Evolutionary conservation across 2,888 invertebrate species (phyloP), one percentile per base, ranked within the genome.

Genomic region (Serripes groenlandicus): DNA sequence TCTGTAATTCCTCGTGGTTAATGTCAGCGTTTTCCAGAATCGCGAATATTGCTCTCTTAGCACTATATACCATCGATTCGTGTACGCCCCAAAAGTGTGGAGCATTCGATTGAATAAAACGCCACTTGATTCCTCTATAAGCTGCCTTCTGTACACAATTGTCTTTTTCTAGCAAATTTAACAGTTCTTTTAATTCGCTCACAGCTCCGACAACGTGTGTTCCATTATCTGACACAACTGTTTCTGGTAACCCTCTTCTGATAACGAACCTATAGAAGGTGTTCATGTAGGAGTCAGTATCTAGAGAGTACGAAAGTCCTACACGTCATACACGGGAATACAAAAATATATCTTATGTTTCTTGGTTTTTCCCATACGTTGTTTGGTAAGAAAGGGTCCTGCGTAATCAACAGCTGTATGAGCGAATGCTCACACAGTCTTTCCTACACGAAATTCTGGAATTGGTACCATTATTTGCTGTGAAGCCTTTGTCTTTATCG

Each of bases 271-370:
- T 52, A 23, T 74, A 75, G 52, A 86, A 76, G 9, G 83, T 78
- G 28, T 81, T 84, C 1, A 86, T n/a, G 30, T 77, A 86, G 1
- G 80, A 76, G 60, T 82, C 75, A 32, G 87, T 85, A 21, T 75
- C 77, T 64, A 85, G 34, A 15, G 74, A 18, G 32, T 60, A 79
- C 0, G 82, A 70, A 26, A 82, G 49, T 60, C 80, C 85, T n/a
- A 83, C 70, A 58, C 0, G 62, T 37, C 7, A 78, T 26, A 73
- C 81, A 87, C 11, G 82, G 85, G 35, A 87, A 87, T 9, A 87
- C 26, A 54, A 75, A 83, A 15, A 62, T 37, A 64, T 87, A 86
- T 23, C 87, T 34, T 68, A 86, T 87, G 9, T 26, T n/a, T 42
- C 77, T 56, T 4, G 66, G 26, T 54, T 75, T 81, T 52, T 81